A percentile compares a stretch with the other conserved stretches of the same genome.
phyloP scores from a whole-genome alignment of 2,113 vertebrate species.

The Stegostoma tigrinum region DNA sequence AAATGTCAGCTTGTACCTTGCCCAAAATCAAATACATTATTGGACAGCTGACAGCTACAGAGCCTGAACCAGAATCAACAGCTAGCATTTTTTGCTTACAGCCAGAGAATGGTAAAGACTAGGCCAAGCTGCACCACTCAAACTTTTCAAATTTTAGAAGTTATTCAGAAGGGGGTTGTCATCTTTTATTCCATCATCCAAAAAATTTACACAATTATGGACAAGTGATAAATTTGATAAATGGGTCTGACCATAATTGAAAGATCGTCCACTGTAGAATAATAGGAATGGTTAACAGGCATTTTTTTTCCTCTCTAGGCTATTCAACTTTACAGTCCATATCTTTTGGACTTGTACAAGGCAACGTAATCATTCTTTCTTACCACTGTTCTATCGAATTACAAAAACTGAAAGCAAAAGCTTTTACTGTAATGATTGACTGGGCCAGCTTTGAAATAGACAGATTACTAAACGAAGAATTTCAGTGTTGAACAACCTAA shows the following conservation, averaged over 20 bases:
- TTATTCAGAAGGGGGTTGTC: neutral
- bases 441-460: neutral
- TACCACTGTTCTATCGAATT: neutral
- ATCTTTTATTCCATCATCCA: neutral
- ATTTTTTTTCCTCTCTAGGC: neutral
- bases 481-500: neutral
- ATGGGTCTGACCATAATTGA: neutral
- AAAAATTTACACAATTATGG: neutral
- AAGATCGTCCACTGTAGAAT: neutral
- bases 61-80: neutral
- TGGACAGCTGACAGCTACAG: neutral
- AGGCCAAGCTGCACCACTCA: neutral
- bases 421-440: neutral
- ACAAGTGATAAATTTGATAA: neutral
- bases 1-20: neutral
- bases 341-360: neutral
- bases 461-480: neutral
- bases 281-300: neutral
- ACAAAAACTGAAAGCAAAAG: neutral
- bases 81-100: neutral
- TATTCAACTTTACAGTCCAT: neutral
- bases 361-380: neutral
- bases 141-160: neutral
- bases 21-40: neutral
- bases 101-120: neutral